Percentiles rank a stretch among this genome's conserved stretches.
Conservation (phyloP, 1,140 invertebrate species). For the Drosophila santomea region DNA sequence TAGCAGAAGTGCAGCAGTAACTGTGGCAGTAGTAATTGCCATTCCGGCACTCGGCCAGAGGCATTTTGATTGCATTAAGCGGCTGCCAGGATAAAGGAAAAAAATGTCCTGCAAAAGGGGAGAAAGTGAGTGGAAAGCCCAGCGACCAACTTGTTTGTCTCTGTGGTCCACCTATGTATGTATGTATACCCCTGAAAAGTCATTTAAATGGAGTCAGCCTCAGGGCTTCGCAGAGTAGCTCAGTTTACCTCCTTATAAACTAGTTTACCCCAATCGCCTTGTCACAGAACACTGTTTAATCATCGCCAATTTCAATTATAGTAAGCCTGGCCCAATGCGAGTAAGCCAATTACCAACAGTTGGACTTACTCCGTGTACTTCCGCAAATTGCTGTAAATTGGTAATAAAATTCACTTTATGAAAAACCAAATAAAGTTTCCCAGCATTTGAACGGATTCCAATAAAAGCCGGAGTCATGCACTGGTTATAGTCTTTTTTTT, state of each 20-base stretch:
- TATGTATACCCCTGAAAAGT: constrained; percentile 7
- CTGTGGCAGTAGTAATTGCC: constrained; percentile 24
- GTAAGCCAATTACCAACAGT: neutral
- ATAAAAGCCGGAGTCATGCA: neutral
- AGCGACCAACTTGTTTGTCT: constrained; percentile 18
- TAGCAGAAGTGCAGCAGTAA: constrained; percentile 8
- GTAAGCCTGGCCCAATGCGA: neutral
- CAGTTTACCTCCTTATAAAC: constrained; percentile 8
- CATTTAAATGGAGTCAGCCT: constrained; percentile 6
- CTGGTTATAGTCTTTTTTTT: constrained; percentile 1
- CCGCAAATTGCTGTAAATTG: neutral
- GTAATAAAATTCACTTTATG: neutral
- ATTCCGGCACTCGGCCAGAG: constrained; percentile 35
- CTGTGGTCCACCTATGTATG: constrained; percentile 5
- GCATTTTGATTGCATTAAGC: constrained; percentile 61
- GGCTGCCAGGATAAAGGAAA: constrained; percentile 33
- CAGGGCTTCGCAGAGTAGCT: constrained; percentile 2
- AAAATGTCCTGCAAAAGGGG: constrained; percentile 4
- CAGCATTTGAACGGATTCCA: neutral
- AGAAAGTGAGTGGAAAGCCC: constrained; percentile 8
- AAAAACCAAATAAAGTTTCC: neutral
- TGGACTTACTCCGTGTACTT: neutral
- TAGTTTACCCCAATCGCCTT: neutral
- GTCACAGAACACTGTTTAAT: too few relatives aligned
- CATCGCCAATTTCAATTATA: neutral